These are phyloP conservation scores for Branchipolynoe longqiensis DNA, from an alignment of 2,888 invertebrate genomes.

Conservation along the genomic window DNA sequence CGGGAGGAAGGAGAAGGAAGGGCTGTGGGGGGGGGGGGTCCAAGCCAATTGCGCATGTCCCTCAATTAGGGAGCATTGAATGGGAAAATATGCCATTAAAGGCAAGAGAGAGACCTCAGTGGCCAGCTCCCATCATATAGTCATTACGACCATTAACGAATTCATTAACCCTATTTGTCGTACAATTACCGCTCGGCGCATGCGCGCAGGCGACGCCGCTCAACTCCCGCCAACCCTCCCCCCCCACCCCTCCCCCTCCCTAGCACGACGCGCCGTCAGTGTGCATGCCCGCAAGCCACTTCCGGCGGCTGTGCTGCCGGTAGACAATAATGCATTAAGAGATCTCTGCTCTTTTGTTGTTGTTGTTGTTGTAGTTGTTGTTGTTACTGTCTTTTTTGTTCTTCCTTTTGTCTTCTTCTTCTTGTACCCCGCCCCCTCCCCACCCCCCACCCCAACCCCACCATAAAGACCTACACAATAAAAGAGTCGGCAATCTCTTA, in stretches of 20 bases:
- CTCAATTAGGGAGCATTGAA: slow-evolving; percentile 44
- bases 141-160: slow-evolving; percentile 55
- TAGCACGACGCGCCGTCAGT: no score
- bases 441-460: no score
- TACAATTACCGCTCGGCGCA: slow-evolving; percentile 41
- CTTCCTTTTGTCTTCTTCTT: no score
- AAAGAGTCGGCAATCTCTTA: no score
- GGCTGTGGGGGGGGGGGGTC: neutral
- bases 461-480: no score
- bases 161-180: slow-evolving; percentile 55
- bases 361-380: no score
- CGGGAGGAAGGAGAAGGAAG: neutral
- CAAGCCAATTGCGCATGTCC: neutral
- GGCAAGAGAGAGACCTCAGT: slow-evolving; percentile 48
- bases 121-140: slow-evolving; percentile 52
- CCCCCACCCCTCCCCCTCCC: no score
- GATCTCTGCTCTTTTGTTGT: no score
- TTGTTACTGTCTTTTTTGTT: no score
- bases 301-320: neutral
- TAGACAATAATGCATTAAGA: no score
- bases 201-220: neutral
- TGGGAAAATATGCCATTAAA: slow-evolving; percentile 50
- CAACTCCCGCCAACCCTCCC: no score
- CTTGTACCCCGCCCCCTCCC: no score
- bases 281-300: neutral